phyloP scores from a whole-genome alignment of 2,888 invertebrate species.

The Lithosia quadra region DNA sequence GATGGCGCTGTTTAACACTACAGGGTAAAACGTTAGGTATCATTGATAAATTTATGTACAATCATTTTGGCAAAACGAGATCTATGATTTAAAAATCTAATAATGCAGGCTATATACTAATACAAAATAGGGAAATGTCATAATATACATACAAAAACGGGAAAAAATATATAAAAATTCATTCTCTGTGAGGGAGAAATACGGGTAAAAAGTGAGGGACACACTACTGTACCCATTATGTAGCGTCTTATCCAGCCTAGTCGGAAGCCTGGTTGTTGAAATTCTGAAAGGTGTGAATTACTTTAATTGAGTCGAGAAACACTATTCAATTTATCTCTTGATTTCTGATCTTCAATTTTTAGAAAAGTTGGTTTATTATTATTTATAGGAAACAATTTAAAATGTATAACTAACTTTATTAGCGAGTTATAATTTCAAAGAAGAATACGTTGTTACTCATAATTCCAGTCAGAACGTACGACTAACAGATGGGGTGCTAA shows the following conservation, averaged over 20 bases:
- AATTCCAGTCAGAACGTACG: neutral
- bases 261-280: slow-evolving; percentile 68
- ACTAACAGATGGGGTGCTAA: slow-evolving; percentile 13
- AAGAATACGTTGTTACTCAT: slow-evolving; percentile 1
- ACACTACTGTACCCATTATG: slow-evolving; percentile 75
- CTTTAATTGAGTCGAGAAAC: neutral
- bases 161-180: slow-evolving; percentile 9
- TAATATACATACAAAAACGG: neutral
- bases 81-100: neutral
- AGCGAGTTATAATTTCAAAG: too few species aligned
- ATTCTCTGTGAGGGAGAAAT: slow-evolving; percentile 25
- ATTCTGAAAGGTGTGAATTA: slow-evolving; percentile 67
- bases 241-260: slow-evolving; percentile 71
- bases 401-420: too few species aligned
- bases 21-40: neutral
- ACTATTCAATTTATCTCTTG: too few species aligned
- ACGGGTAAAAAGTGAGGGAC: slow-evolving; percentile 25
- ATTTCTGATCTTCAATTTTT: neutral
- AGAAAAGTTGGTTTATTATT: neutral
- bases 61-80: neutral
- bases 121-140: neutral
- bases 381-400: too few species aligned
- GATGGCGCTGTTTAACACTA: slow-evolving; percentile 51
- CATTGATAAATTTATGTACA: neutral
- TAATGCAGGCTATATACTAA: slow-evolving; percentile 19